Conservation (phyloP, 2,888 invertebrate species). For the Cheilosia soror region DNA sequence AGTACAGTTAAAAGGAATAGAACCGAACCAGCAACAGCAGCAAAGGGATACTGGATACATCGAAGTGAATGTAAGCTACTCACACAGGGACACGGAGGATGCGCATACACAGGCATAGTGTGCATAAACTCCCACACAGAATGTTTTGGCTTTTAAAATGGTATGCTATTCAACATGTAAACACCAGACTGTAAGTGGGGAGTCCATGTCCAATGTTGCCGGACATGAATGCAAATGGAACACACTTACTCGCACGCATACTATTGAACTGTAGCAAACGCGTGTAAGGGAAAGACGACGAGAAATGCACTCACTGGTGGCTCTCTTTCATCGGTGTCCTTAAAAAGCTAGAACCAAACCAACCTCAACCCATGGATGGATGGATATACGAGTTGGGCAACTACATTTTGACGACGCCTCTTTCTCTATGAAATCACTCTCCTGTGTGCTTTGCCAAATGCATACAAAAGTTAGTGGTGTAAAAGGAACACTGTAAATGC, state of each 20-base stretch:
- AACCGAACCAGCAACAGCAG: slow-evolving; percentile 65
- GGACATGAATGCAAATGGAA: slow-evolving; percentile 74
- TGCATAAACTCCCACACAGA: slow-evolving; percentile 78
- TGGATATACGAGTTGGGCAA: slow-evolving; percentile 25
- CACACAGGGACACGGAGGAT: slow-evolving; percentile 63
- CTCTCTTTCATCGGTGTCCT: slow-evolving; percentile 54
- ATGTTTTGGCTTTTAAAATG: slow-evolving; percentile 46
- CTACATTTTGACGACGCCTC: slow-evolving; percentile 66
- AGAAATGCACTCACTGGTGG: slow-evolving; percentile 44
- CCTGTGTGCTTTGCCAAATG: slow-evolving; percentile 29
- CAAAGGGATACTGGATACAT: slow-evolving; percentile 64
- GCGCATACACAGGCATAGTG: slow-evolving; percentile 76
- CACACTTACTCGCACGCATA: slow-evolving; percentile 14
- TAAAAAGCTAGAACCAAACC: slow-evolving; percentile 52
- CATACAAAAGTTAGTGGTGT: slow-evolving; percentile 71
- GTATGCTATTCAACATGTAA: slow-evolving; percentile 66
- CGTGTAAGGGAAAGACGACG: slow-evolving; percentile 31
- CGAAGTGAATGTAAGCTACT: slow-evolving; percentile 67
- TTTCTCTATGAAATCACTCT: slow-evolving; percentile 64
- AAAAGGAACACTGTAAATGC: slow-evolving; percentile 72
- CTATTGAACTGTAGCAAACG: neutral
- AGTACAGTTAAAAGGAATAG: slow-evolving; percentile 46
- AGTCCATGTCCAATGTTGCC: slow-evolving; percentile 55
- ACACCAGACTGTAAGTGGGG: slow-evolving; percentile 67
- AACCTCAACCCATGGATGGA: slow-evolving; percentile 23